Percentiles rank a stretch among this genome's conserved stretches.
phyloP scores from a whole-genome alignment of 2,113 vertebrate genomes.

The Sapajus apella region DNA sequence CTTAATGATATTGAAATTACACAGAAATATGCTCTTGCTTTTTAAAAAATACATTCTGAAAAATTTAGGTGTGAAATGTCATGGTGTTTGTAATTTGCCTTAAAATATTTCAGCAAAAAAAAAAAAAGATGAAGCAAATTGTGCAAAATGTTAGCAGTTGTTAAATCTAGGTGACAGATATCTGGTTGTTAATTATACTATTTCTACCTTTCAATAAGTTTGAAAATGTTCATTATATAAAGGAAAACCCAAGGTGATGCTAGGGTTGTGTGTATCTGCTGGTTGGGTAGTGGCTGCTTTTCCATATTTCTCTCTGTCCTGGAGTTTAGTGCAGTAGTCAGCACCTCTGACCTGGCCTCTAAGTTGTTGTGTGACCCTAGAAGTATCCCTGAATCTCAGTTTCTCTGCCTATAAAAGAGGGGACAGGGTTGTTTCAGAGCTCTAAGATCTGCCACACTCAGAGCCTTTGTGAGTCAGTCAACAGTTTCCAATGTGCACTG shows the following conservation, averaged over 20 bases:
- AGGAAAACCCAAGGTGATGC: not conserved
- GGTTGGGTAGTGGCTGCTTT: not conserved
- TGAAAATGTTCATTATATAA: not conserved
- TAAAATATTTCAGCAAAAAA: slow-evolving; percentile 32
- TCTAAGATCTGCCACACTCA: not conserved
- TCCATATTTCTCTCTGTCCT: not conserved
- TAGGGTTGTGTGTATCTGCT: not conserved
- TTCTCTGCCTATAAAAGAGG: not conserved
- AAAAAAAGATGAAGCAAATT: not conserved
- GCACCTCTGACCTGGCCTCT: not conserved
- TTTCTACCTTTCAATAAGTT: not conserved
- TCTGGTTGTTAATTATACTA: not conserved
- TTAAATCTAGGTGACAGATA: slow-evolving; percentile 34
- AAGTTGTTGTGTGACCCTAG: not conserved
- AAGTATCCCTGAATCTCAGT: not conserved
- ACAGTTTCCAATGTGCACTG: not conserved
- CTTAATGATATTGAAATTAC: not conserved
- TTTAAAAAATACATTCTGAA: slow-evolving; percentile 33
- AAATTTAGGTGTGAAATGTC: slow-evolving; percentile 26
- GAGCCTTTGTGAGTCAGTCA: not conserved
- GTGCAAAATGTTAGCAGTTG: not conserved
- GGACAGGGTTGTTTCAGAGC: not conserved
- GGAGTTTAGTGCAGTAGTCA: not conserved
- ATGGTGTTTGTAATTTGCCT: slow-evolving; percentile 31
- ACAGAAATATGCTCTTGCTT: not conserved